Evolutionary conservation across 2,797 vertebrate genomes (phyloP).

Genomic region (Lithobates sylvaticus): DNA sequence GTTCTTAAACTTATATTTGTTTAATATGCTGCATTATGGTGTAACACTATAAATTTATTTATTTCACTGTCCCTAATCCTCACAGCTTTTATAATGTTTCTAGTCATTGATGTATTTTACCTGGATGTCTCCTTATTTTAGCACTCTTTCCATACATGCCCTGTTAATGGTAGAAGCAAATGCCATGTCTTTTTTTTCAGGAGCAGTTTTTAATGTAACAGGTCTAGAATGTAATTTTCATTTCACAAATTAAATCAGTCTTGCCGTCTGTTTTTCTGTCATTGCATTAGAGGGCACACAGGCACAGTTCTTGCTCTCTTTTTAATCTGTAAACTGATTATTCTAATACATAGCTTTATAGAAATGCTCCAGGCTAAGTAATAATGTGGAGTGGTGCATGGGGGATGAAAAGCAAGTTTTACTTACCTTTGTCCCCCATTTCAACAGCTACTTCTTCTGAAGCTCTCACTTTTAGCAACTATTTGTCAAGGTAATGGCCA

Average conservation of each 20-base stretch:
- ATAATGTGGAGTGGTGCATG: neutral
- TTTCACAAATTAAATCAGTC: slow-evolving; percentile 64
- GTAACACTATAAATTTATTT: neutral
- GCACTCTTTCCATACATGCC: slow-evolving; percentile 58
- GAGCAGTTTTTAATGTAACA: slow-evolving; percentile 57
- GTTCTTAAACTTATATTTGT: no score
- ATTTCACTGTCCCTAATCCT: neutral
- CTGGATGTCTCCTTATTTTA: neutral
- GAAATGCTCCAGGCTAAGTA: neutral
- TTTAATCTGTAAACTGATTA: slow-evolving; percentile 48
- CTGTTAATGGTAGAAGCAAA: slow-evolving; percentile 64
- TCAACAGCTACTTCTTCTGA: neutral
- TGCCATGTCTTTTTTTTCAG: slow-evolving; percentile 51
- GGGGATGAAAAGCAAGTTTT: neutral
- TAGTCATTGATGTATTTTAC: neutral
- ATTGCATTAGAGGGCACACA: slow-evolving; percentile 64
- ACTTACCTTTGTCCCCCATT: neutral
- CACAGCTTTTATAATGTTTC: neutral
- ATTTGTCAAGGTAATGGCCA: neutral
- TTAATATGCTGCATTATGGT: neutral
- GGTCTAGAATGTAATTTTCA: slow-evolving; percentile 65
- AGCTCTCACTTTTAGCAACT: neutral
- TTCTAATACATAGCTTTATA: neutral
- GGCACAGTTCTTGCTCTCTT: slow-evolving; percentile 34
- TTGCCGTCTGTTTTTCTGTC: slow-evolving; percentile 66